Evolutionary conservation across 2,113 vertebrate genomes (phyloP), one percentile per base, ranked within the genome.

Genomic region (Cathartes aura): DNA sequence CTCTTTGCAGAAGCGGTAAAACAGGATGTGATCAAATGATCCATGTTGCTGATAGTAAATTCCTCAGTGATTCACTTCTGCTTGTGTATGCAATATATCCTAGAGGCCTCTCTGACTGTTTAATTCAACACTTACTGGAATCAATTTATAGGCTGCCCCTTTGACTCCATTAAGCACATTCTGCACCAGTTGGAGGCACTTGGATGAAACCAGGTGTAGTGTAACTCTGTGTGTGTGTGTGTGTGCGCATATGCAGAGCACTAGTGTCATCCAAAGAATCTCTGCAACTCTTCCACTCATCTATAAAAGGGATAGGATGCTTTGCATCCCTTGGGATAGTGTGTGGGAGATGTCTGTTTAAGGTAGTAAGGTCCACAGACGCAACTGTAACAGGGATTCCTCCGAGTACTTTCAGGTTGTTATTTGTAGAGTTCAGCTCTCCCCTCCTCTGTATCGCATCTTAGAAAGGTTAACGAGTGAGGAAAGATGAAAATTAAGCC

Each of bases 61-160:
- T 82, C 89, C 80, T 91, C 92, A 75, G 72, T 0, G 2, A 52
- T 59, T 89, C 56, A 12, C 60, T 79, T 72, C 85, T 85, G 92
- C 74, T 90, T 72, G 43, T 42, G 34, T 27, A 64, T 91, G 76
- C 91, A 93, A 53, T 84, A 84, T 11, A 79, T 91, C 60, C 86
- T 47, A 26, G 11, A 93, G 59, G 60, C 53, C 47, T 62, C 42
- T 63, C 80, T 63, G 48, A 68, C 56, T 13, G 3, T 58, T 91
- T 78, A 80, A 91, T 89, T 89, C 90, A 89, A 60, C 83, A 43
- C 34, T 90, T 70, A 84, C 26, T 53, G 83, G 11, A 79, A 82
- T 92, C 83, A 92, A 79, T 90, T 87, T 93, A 92, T 38, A 64
- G 86, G 93, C 48, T 93, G 76, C 63, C 75, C 88, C 76, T 87